These are phyloP conservation scores for Heliornis fulica DNA, from an alignment of 2,113 vertebrate species.

Conservation along the genomic window DNA sequence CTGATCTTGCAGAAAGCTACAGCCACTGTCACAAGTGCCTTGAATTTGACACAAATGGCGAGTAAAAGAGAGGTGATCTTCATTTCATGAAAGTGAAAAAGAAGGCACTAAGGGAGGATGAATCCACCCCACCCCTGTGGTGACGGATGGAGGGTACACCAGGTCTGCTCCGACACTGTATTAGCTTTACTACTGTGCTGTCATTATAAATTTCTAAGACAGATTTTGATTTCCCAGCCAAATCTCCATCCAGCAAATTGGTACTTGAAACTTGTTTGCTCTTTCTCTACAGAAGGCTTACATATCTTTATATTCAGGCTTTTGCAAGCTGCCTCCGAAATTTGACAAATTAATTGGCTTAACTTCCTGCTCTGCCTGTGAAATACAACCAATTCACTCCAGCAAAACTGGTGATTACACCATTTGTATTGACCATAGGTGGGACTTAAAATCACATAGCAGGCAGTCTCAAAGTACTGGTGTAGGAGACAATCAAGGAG, in stretches of 20 bases:
- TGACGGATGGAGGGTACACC: not conserved
- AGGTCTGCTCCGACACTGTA: not conserved
- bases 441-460: not conserved
- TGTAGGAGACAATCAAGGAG: not conserved
- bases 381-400: fast-evolving
- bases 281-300: not conserved
- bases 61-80: not conserved
- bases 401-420: not conserved
- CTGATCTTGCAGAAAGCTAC: not conserved
- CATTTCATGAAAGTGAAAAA: not conserved
- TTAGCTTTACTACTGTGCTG: not conserved
- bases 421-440: not conserved
- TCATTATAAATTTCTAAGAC: not conserved
- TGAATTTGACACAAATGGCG: not conserved
- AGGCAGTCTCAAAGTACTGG: not conserved
- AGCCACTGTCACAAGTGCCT: not conserved
- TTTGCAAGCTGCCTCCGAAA: not conserved
- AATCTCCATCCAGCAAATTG: not conserved
- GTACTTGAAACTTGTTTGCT: not conserved
- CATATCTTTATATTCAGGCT: not conserved
- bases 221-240: not conserved
- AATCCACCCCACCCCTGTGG: not conserved
- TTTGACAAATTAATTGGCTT: not conserved
- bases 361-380: not conserved
- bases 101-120: not conserved